phyloP scores from a whole-genome alignment of 2,113 vertebrate genomes.

The Xiphorhynchus elegans region DNA sequence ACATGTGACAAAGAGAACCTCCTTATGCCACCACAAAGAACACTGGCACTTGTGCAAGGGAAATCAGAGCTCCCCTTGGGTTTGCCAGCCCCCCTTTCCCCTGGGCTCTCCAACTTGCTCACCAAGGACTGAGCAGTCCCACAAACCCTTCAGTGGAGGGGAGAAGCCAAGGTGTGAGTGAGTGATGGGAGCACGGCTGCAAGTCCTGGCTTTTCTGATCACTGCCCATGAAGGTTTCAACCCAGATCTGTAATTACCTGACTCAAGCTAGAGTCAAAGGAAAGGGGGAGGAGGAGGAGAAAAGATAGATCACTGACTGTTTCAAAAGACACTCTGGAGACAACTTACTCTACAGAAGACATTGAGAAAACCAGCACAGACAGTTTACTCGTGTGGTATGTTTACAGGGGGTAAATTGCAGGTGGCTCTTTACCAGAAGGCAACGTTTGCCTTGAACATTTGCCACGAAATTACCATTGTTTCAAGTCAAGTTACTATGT shows the following conservation, averaged over 20 bases:
- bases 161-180: not conserved
- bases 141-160: not conserved
- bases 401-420: constrained; percentile 57
- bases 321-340: not conserved
- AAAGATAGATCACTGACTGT: not conserved
- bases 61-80: not conserved
- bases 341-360: not conserved
- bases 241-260: constrained; percentile 29
- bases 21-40: not conserved
- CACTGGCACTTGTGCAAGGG: not conserved
- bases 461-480: constrained; percentile 64
- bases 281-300: not conserved
- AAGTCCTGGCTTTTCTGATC: not conserved
- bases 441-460: constrained; percentile 33
- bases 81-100: not conserved
- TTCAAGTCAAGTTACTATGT: constrained; percentile 38
- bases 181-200: not conserved
- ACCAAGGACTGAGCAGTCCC: not conserved
- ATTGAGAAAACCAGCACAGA: not conserved
- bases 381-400: not conserved
- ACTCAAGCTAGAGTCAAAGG: not conserved
- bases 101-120: not conserved
- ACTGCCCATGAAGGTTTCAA: not conserved
- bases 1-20: not conserved
- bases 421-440: constrained; percentile 32